Base-by-base conservation (phyloP, 2,888 invertebrate species). In the Mimumesa dahlbomi region DNA sequence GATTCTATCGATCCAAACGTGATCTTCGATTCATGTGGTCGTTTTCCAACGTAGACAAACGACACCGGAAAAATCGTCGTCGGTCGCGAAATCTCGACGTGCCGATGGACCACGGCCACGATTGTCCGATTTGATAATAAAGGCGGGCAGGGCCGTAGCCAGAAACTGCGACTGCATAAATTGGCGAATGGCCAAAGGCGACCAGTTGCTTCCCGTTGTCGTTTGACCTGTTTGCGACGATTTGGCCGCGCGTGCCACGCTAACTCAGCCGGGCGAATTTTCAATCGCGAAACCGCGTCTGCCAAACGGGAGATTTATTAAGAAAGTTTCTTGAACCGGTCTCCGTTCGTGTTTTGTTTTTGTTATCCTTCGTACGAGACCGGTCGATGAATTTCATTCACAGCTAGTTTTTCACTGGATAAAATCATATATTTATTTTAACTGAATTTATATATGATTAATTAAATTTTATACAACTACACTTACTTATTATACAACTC, bases 151-250 rank as follows among this genome's bases (percentile, higher is more conserved):
- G 48, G 46, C 48, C 46, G 61, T 40, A 67, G 73, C 65, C 76
- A 73, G 77, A 82, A 82, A 85, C n/a, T n/a, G 78, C 76, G 81
- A 76, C 78, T 82, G 81, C 84, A 84, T 86, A 84, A 86, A 82
- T 80, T 87, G 87, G 87, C 86, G 22, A 65, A 50, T 59, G 63
- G 85, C 87, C 87, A 87, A 86, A 86, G 80, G 82, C 85, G 84
- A 87, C 87, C 82, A 87, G 87, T 87, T 87, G 87, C 87, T 85
- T 81, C 79, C 67, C 71, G 75, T 77, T 80, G 77, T 83, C 82
- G 81, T 74, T 81, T 85, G 84, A 84, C 82, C 83, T 46, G 79
- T 76, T 78, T 66, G 50, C 77, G 64, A 74, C 73, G 48, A 57
- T 73, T 65, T 53, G 31, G 54, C 42, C 56, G 31, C 11, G 13